phyloP scores from a whole-genome alignment of 1,140 invertebrate genomes.

The Cyclargus thomasi region DNA sequence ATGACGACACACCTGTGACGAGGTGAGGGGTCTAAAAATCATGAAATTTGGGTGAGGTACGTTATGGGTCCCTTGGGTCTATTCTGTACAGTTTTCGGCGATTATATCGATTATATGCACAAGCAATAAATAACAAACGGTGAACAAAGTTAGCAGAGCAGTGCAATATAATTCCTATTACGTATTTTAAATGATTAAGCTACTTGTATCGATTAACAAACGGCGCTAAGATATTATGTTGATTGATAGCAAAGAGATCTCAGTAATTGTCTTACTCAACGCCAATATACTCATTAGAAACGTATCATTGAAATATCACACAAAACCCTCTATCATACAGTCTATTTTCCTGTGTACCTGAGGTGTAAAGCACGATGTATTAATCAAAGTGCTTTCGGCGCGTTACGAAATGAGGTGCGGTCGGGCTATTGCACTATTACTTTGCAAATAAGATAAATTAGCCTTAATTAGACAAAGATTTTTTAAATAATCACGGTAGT shows the following conservation, averaged over 20 bases:
- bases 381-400: conserved; percentile 42
- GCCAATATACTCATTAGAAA: conserved; percentile 14
- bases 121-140: too few species aligned
- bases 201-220: not conserved
- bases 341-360: not conserved
- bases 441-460: conserved; percentile 22
- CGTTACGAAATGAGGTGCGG: conserved; percentile 37
- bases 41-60: too few species aligned
- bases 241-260: conserved; percentile 32
- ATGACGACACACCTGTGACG: too few species aligned
- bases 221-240: not conserved
- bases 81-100: too few species aligned
- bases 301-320: conserved; percentile 1
- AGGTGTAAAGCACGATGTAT: conserved; percentile 27
- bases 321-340: not conserved
- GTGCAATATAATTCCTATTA: too few species aligned
- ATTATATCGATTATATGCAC: too few species aligned
- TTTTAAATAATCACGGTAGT: not conserved
- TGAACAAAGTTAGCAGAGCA: too few species aligned
- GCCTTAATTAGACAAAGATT: not conserved
- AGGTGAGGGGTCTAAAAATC: too few species aligned
- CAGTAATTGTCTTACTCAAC: conserved; percentile 34
- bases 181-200: not conserved
- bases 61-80: too few species aligned
- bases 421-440: conserved; percentile 39